These are phyloP conservation scores for Aphrophora alni DNA, from an alignment of 2,888 invertebrate genomes.

Conservation along the genomic window DNA sequence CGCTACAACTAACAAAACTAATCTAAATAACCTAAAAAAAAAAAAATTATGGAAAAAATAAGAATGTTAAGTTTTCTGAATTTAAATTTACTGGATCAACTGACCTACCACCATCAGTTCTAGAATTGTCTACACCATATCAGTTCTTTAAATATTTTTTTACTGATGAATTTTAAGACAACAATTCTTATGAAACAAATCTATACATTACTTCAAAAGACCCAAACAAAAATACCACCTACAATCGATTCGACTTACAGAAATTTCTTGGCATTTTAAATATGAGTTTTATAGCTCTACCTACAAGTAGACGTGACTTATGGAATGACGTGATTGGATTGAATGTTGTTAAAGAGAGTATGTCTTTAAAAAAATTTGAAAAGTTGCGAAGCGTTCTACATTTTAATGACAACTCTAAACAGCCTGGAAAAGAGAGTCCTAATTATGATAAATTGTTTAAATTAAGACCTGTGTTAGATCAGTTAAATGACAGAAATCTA, in stretches of 20 bases:
- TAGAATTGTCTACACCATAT: background rate
- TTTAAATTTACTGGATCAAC: no score
- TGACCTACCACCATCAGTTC: no score
- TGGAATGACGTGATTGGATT: slow-evolving; percentile 47
- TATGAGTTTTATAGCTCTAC: slow-evolving; percentile 44
- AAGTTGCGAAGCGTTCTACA: slow-evolving; percentile 45
- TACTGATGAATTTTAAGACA: background rate
- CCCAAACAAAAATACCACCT: background rate
- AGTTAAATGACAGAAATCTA: slow-evolving; percentile 42
- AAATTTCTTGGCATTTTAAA: slow-evolving; percentile 11
- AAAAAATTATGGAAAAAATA: no score
- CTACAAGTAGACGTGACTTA: slow-evolving; percentile 47
- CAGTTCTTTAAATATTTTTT: background rate
- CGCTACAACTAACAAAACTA: no score
- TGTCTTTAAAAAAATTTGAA: slow-evolving; percentile 50
- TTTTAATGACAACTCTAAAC: slow-evolving; percentile 47
- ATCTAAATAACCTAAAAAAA: no score
- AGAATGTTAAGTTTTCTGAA: no score
- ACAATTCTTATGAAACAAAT: background rate
- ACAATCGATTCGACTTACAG: background rate
- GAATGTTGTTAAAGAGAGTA: slow-evolving; percentile 45
- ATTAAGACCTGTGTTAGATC: slow-evolving; percentile 46
- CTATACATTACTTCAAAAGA: background rate
- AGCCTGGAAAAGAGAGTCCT: slow-evolving; percentile 23
- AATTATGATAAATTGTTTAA: slow-evolving; percentile 45